A percentile compares a stretch with the other conserved stretches of the same genome.
phyloP scores from a whole-genome alignment of 1,140 invertebrate genomes.

The Anoplolepis gracilipes region DNA sequence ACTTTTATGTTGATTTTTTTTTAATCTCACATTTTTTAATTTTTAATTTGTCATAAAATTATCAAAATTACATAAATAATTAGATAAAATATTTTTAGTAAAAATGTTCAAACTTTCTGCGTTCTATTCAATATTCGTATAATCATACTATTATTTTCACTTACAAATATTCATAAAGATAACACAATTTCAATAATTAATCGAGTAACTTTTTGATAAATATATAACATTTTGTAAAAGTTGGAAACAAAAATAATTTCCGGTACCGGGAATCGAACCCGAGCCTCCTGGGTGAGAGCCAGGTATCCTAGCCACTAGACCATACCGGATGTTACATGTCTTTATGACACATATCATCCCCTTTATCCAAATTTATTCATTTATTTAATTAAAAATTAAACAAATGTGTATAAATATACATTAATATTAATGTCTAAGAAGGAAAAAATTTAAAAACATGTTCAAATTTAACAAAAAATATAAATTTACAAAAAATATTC shows the following conservation, averaged over 20 bases:
- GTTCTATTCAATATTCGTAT: not conserved
- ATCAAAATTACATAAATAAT: not conserved
- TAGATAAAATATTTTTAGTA: not conserved
- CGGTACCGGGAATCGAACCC: slow-evolving; percentile 82
- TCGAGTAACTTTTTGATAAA: not conserved
- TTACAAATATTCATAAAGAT: not conserved
- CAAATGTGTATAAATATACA: not conserved
- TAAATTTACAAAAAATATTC: slow-evolving; percentile 67
- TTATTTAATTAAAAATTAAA: not conserved
- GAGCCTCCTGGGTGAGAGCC: slow-evolving; percentile 82
- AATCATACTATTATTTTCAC: not conserved
- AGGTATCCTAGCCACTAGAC: slow-evolving; percentile 81
- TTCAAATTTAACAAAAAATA: not conserved
- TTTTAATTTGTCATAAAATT: not conserved
- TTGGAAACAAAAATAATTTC: slow-evolving; percentile 67
- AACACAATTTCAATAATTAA: not conserved
- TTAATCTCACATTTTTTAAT: not conserved
- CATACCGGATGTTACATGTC: slow-evolving; percentile 71
- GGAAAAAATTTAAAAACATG: not conserved
- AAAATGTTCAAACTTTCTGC: not conserved
- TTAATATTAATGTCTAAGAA: not conserved
- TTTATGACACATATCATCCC: not conserved
- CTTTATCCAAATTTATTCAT: not conserved
- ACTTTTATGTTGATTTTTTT: too few species aligned
- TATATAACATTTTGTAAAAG: not conserved